phyloP scores from a whole-genome alignment of 2,113 vertebrate genomes.

The Anolis sagrei region DNA sequence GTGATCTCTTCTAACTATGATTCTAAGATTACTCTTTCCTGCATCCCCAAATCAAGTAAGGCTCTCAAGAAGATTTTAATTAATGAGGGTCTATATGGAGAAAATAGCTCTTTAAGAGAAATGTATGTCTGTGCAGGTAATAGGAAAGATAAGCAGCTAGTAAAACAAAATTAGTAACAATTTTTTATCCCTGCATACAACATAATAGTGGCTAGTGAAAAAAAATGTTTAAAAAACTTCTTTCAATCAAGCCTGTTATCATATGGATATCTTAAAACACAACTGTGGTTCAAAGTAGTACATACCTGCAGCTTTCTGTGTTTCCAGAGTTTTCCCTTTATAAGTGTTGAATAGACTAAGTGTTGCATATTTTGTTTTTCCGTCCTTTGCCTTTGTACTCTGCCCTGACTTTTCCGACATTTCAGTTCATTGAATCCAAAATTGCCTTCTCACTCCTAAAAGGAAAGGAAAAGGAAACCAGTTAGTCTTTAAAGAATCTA shows the following conservation, averaged over 20 bases:
- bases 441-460: constrained; percentile 86
- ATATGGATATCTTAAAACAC: neutral
- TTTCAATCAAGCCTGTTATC: neutral
- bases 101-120: neutral
- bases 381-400: constrained; percentile 99
- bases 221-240: neutral
- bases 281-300: constrained; percentile 21
- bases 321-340: constrained; percentile 98
- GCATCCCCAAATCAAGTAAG: neutral
- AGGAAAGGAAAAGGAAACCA: constrained; percentile 46
- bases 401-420: constrained; percentile 99
- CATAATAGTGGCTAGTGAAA: neutral
- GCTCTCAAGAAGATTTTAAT: no score
- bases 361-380: constrained; percentile 99
- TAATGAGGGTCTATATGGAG: no score
- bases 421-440: constrained; percentile 99
- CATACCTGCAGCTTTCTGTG: constrained; percentile 98
- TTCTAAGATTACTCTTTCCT: neutral
- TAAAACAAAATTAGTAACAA: neutral
- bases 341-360: constrained; percentile 99
- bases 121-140: neutral
- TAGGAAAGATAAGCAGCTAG: neutral
- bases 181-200: neutral
- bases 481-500: neutral
- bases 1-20: no score